Evolutionary conservation across 2,797 vertebrate genomes (phyloP).

Genomic region (Schizothorax lantsangensis): DNA sequence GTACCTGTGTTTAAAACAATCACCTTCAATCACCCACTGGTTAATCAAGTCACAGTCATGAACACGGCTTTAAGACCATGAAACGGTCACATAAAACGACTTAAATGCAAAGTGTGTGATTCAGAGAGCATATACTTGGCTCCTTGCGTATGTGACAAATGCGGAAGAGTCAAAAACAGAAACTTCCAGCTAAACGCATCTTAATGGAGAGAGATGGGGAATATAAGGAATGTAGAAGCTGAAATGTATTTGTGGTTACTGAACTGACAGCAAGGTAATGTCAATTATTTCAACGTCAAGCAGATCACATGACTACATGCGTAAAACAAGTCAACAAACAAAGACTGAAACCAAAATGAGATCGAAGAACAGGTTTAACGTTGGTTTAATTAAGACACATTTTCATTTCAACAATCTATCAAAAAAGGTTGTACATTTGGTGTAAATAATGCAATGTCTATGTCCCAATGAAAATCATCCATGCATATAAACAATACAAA

Average conservation of each 20-base stretch:
- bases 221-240: background rate
- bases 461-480: background rate
- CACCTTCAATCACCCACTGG: background rate
- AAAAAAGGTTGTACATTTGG: too few species aligned
- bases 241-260: background rate
- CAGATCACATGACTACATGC: background rate
- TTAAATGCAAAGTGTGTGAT: too few species aligned
- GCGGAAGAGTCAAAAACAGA: background rate
- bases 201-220: background rate
- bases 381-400: background rate
- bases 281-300: background rate
- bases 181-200: background rate
- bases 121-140: background rate
- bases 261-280: background rate
- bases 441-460: too few species aligned
- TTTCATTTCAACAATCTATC: background rate
- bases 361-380: background rate
- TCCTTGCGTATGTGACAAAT: background rate
- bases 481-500: background rate
- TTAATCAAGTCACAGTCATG: slow-evolving; percentile 30
- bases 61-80: background rate
- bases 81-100: background rate
- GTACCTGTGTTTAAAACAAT: background rate
- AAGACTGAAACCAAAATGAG: background rate
- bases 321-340: background rate